A percentile compares a stretch with the other conserved stretches of the same genome.
Conservation (phyloP, 2,113 vertebrate genomes). For the Chrysemys picta region DNA sequence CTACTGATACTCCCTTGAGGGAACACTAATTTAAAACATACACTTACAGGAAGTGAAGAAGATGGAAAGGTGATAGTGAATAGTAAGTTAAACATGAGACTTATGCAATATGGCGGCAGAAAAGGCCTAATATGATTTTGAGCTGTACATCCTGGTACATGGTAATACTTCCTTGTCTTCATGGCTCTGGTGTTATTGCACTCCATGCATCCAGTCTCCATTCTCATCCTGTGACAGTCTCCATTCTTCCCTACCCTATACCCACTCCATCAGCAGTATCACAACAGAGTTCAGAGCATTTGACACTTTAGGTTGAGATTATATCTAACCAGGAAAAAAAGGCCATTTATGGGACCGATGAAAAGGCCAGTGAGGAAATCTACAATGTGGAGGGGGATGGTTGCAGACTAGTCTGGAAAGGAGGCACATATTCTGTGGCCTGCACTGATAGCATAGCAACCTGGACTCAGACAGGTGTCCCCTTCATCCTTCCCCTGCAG, state of each 20-base stretch:
- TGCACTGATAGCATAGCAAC: not conserved
- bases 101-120: not conserved
- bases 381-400: not conserved
- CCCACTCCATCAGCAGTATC: not conserved
- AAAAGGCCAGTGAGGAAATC: not conserved
- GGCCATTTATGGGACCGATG: not conserved
- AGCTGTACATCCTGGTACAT: not conserved
- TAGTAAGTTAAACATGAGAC: not conserved
- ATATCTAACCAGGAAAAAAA: not conserved
- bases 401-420: not conserved
- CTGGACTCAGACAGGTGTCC: not conserved
- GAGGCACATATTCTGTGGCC: not conserved
- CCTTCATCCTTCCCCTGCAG: not conserved
- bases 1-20: not conserved
- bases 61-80: not conserved
- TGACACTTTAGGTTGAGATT: not conserved
- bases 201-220: not conserved
- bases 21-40: not conserved
- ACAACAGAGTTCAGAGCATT: not conserved
- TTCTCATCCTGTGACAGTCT: not conserved
- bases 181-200: not conserved
- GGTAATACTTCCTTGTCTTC: not conserved
- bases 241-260: not conserved
- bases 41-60: not conserved
- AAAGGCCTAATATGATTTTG: not conserved